phyloP scores from a whole-genome alignment of 2,888 invertebrate genomes.

The Diaphora mendica region DNA sequence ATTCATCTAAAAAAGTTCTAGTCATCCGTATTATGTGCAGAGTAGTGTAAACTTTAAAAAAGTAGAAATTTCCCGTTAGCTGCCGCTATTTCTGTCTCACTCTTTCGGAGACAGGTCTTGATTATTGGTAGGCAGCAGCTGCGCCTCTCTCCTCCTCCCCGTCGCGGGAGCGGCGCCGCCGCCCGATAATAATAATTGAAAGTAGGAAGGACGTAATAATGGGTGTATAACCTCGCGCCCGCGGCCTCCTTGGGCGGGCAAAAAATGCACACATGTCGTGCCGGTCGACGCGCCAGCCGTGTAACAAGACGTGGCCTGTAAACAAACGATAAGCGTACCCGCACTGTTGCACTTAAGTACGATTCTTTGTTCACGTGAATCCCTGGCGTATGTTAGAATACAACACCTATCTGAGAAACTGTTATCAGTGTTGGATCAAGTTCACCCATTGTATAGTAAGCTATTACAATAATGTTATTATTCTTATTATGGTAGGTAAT shows the following conservation, averaged over 20 bases:
- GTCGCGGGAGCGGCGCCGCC: constrained; percentile 83
- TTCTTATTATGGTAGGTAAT: constrained; percentile 1
- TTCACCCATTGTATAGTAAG: constrained; percentile 49
- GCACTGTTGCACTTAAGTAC: constrained; percentile 52
- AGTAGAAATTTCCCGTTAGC: constrained; percentile 48
- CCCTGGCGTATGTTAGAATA: constrained; percentile 59
- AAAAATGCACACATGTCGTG: constrained; percentile 85
- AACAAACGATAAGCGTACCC: constrained; percentile 72
- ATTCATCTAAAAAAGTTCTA: constrained; percentile 11
- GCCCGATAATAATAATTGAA: constrained; percentile 87
- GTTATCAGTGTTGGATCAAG: constrained; percentile 63
- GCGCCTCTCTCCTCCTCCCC: constrained; percentile 87
- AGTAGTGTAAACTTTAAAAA: constrained; percentile 25
- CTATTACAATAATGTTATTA: constrained; percentile 7
- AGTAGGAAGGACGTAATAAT: constrained; percentile 87
- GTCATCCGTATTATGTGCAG: not conserved
- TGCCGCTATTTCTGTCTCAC: constrained; percentile 71
- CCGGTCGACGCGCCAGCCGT: constrained; percentile 65
- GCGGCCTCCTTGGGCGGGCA: constrained; percentile 87
- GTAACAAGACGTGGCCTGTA: constrained; percentile 67
- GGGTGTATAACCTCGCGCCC: constrained; percentile 87
- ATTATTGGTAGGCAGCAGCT: constrained; percentile 88
- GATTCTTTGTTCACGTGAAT: constrained; percentile 71
- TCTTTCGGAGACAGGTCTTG: constrained; percentile 80
- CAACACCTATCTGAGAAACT: constrained; percentile 64